Conservation (phyloP, 2,113 vertebrate species). For the Sylvietta virens region DNA sequence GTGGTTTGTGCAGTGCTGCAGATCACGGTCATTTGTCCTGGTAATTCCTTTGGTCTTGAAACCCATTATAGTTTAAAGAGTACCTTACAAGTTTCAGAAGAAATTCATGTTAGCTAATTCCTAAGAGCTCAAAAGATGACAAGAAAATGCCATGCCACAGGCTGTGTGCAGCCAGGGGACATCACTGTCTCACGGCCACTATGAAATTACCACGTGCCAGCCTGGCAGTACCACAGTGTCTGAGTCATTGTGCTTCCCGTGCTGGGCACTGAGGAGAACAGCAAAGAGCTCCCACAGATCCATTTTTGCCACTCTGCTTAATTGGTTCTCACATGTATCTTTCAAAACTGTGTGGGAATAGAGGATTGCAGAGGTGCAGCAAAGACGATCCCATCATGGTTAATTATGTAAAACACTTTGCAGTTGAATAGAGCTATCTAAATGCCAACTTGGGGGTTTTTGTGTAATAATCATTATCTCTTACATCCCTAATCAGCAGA, state of each 20-base stretch:
- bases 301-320: neutral
- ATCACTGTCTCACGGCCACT: neutral
- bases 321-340: neutral
- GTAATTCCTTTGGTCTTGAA: neutral
- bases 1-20: neutral
- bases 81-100: neutral
- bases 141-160: neutral
- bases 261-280: neutral
- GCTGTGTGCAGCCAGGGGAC: neutral
- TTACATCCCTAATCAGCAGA: slow-evolving; percentile 8
- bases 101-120: neutral
- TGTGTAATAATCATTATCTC: slow-evolving; percentile 24
- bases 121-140: neutral
- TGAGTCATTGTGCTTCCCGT: neutral
- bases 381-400: slow-evolving; percentile 9
- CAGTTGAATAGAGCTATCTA: neutral
- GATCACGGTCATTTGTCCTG: neutral
- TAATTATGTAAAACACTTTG: slow-evolving; percentile 44
- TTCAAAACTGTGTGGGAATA: neutral
- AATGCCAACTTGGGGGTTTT: neutral
- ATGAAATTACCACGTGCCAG: neutral
- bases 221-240: neutral
- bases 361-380: neutral
- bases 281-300: neutral
- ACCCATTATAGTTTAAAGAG: neutral